Conservation (phyloP, 2,113 vertebrate species). For the Dendrocopos noguchii region DNA sequence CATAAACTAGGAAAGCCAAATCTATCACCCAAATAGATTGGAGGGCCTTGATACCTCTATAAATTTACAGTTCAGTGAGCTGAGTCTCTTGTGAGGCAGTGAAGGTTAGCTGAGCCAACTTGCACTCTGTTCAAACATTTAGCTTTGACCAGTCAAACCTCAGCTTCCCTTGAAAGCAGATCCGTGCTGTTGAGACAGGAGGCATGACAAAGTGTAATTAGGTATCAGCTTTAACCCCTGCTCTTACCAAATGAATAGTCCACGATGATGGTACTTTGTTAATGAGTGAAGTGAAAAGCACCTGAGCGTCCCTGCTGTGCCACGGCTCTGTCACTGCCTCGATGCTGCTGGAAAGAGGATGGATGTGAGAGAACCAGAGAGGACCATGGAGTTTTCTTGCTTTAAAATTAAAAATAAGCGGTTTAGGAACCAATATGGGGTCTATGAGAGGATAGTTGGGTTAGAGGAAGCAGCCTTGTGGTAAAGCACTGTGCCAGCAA, state of each 20-base stretch:
- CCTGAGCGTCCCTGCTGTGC: background rate
- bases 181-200: background rate
- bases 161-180: background rate
- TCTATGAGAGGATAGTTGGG: background rate
- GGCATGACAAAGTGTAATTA: background rate
- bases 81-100: background rate
- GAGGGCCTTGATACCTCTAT: background rate
- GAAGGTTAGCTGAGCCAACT: background rate
- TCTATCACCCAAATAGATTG: background rate
- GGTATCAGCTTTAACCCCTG: background rate
- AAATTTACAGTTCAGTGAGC: background rate
- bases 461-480: fast-evolving
- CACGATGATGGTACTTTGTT: background rate
- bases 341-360: background rate
- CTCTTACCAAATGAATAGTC: background rate
- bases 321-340: fast-evolving
- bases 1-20: background rate
- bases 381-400: fast-evolving
- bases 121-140: background rate
- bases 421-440: background rate
- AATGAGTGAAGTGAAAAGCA: background rate
- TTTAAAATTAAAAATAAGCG: background rate
- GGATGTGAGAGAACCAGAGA: fast-evolving
- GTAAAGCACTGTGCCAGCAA: background rate
- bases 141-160: background rate